Conservation (phyloP, 2,888 invertebrate species). For the Acleris sparsana region DNA sequence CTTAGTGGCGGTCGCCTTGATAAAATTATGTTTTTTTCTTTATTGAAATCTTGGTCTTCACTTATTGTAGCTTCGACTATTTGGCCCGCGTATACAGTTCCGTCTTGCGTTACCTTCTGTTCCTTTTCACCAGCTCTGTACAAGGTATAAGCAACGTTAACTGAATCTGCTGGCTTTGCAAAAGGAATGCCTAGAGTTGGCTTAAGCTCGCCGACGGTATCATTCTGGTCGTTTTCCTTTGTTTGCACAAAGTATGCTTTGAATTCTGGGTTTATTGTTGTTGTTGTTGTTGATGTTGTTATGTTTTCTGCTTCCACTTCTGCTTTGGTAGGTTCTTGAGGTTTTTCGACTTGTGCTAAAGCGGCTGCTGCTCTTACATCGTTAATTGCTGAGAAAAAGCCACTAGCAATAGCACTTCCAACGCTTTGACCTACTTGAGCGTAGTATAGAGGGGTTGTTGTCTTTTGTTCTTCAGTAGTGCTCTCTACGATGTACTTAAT, state of each 20-base stretch:
- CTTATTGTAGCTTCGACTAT: constrained; percentile 72
- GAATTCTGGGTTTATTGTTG: constrained; percentile 55
- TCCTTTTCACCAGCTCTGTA: constrained; percentile 64
- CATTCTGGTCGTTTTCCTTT: constrained; percentile 54
- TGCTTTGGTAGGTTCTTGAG: constrained; percentile 68
- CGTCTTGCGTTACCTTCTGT: constrained; percentile 61
- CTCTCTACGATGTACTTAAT: constrained; percentile 61
- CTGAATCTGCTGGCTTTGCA: constrained; percentile 63
- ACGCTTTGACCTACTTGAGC: constrained; percentile 74
- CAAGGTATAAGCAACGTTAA: constrained; percentile 71
- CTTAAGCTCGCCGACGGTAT: constrained; percentile 59
- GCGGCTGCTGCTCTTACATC: constrained; percentile 85
- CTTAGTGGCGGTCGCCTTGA: constrained; percentile 67
- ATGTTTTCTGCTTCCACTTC: constrained; percentile 38
- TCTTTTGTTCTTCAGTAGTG: constrained; percentile 56
- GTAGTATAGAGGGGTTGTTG: constrained; percentile 72
- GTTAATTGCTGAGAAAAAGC: constrained; percentile 84
- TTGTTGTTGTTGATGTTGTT: constrained; percentile 38
- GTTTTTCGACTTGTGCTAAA: constrained; percentile 83
- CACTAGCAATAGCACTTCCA: constrained; percentile 65
- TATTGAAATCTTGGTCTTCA: constrained; percentile 73
- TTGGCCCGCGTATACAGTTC: constrained; percentile 71
- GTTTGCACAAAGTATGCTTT: constrained; percentile 58
- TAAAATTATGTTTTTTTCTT: constrained; percentile 60
- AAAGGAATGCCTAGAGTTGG: constrained; percentile 66